Conservation (phyloP, 37 sponge, comb jelly and placozoan species). For the Chondrilla cf. caribensis region DNA sequence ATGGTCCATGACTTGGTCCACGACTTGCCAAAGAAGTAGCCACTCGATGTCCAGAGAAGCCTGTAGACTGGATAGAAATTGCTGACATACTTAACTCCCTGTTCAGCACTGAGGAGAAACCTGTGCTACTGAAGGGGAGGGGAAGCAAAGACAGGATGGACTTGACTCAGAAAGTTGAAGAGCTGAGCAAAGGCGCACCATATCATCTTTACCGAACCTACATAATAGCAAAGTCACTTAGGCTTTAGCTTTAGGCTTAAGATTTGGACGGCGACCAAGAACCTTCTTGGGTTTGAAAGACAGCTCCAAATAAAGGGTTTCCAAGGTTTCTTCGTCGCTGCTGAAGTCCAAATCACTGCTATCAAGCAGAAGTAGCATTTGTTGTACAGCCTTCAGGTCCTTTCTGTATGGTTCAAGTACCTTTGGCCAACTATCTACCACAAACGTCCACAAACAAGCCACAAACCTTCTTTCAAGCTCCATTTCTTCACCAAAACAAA, state of each 20-base stretch:
- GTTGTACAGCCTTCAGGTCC: neutral
- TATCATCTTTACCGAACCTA: conserved; percentile 7
- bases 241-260: neutral
- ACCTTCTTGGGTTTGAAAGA: conserved; percentile 1
- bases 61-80: too few species aligned
- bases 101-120: too few species aligned
- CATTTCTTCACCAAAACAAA: neutral
- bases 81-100: too few species aligned
- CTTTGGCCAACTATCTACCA: neutral
- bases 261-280: neutral
- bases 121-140: too few species aligned
- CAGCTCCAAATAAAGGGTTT: conserved; percentile 9
- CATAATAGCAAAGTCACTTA: neutral
- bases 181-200: conserved; percentile 11
- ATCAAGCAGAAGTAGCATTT: conserved; percentile 21
- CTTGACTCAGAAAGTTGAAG: neutral
- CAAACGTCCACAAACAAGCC: neutral
- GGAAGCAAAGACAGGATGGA: too few species aligned
- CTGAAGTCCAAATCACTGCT: conserved; percentile 9
- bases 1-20: too few species aligned
- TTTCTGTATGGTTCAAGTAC: neutral
- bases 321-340: neutral
- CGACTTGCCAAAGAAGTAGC: too few species aligned
- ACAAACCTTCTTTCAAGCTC: conserved; percentile 17
- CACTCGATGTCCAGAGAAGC: too few species aligned